Evolutionary conservation across 2,888 invertebrate genomes (phyloP), one percentile per base, ranked within the genome.

Genomic region (Phlogophora meticulosa): DNA sequence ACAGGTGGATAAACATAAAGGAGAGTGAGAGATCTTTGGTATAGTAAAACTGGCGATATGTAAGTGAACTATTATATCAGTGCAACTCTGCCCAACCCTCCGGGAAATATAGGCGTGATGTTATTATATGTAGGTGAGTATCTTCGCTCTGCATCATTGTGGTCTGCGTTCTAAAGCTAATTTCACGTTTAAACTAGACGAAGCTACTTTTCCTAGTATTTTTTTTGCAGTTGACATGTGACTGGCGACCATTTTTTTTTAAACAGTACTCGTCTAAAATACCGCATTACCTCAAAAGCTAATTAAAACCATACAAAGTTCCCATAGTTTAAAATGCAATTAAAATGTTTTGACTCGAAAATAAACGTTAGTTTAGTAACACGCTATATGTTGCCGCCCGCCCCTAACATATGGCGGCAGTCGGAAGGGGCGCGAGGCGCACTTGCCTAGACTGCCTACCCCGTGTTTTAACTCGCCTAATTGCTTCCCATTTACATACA

Each of bases 401-500:
- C 94, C 95, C 92, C 90, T 83, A 86, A 84, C 95, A 95, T 93
- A 94, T 94, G 95, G 95, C 91, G 89, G 79, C 82, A 80, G 83
- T 82, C 88, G 90, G 90, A 90, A 91, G 92, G 94, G 93, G 92
- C 88, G 90, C 90, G 89, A 91, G 89, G 90, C 91, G 90, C 91
- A 85, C 93, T 91, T 93, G 93, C 93, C 93, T 93, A 93, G 91
- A 92, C 93, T 93, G 93, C 92, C 94, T 93, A 93, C 95, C 95
- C 94, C 94, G 94, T 93, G 92, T 94, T 92, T 94, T 94, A 95
- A 94, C 93, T 94, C 93, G 93, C 94, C 93, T 95, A 95, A 95
- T 95, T 95, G 94, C 90, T 94, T 94, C 93, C 92, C 93, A 95
- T 95, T 95, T 95, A 94, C 95, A 95, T 95, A 95, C 88, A 94